These are phyloP conservation scores for Argyra leucocephala DNA, from an alignment of 2,888 invertebrate species.

Conservation along the genomic window DNA sequence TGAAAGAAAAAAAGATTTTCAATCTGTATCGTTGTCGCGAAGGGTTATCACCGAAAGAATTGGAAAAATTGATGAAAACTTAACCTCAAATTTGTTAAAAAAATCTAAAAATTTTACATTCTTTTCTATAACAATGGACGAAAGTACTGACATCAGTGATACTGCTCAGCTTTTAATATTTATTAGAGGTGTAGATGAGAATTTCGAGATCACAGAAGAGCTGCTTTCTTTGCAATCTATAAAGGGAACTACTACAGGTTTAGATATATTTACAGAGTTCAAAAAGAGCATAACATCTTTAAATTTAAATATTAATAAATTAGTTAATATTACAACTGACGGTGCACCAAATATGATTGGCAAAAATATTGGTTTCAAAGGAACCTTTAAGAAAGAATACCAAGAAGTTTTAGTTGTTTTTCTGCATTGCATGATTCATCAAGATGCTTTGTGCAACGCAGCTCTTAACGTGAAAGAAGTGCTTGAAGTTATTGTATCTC, in stretches of 20 bases:
- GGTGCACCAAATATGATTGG: slow-evolving; percentile 7
- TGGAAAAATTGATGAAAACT: slow-evolving; percentile 6
- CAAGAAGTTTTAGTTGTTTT: slow-evolving; percentile 7
- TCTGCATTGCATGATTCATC: neutral
- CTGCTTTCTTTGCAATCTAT: slow-evolving; percentile 7
- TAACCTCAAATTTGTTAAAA: slow-evolving; percentile 7
- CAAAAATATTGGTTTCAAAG: neutral
- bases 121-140: slow-evolving; percentile 8
- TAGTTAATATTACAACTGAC: slow-evolving; percentile 4
- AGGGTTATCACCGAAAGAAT: slow-evolving; percentile 9
- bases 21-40: slow-evolving; percentile 8
- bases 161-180: slow-evolving; percentile 9
- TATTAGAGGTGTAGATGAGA: slow-evolving; percentile 9
- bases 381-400: neutral
- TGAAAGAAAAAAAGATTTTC: slow-evolving; percentile 7
- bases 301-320: slow-evolving; percentile 9
- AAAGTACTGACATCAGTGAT: slow-evolving; percentile 7
- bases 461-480: slow-evolving; percentile 5
- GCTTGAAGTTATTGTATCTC: slow-evolving; percentile 8
- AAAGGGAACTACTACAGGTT: slow-evolving; percentile 8
- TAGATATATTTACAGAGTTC: slow-evolving; percentile 2
- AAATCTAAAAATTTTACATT: slow-evolving; percentile 8
- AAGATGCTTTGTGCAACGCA: slow-evolving; percentile 7
- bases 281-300: slow-evolving; percentile 6
- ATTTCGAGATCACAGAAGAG: neutral